These are phyloP conservation scores for Cantharis rustica DNA, from an alignment of 2,888 invertebrate genomes.

Conservation along the genomic window DNA sequence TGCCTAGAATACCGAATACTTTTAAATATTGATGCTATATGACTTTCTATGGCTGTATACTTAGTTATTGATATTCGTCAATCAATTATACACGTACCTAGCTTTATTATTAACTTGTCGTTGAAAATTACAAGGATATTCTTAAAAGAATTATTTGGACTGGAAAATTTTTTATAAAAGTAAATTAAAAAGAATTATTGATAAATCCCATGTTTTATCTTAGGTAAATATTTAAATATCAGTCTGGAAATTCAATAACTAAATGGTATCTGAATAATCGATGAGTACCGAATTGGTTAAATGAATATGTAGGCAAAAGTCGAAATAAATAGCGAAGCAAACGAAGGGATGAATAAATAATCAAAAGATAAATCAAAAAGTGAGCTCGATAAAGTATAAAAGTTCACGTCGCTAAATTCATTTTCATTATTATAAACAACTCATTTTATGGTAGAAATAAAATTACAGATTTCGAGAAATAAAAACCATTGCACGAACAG, in stretches of 20 bases:
- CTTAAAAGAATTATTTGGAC: background rate
- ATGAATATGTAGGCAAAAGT: background rate
- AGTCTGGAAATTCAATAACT: background rate
- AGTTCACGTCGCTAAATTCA: background rate
- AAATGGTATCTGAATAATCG: background rate
- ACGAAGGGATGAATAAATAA: background rate
- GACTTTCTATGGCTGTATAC: conserved; percentile 32
- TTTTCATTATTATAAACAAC: background rate
- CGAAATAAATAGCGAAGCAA: background rate
- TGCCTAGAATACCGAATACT: conserved; percentile 49
- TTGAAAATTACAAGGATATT: background rate
- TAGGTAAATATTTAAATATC: background rate
- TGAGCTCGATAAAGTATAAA: background rate
- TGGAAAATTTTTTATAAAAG: background rate
- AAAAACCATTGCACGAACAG: background rate
- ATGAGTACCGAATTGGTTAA: background rate
- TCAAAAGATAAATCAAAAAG: background rate
- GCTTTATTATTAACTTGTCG: background rate
- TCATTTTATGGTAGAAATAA: background rate
- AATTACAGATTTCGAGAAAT: background rate
- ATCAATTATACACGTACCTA: background rate
- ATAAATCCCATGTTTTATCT: background rate
- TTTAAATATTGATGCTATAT: conserved; percentile 42
- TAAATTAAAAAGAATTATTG: background rate
- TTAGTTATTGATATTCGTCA: conserved; percentile 19